Percentiles rank a stretch among this genome's conserved stretches.
phyloP scores from a whole-genome alignment of 2,113 vertebrate genomes.

The Ceratotherium simum region DNA sequence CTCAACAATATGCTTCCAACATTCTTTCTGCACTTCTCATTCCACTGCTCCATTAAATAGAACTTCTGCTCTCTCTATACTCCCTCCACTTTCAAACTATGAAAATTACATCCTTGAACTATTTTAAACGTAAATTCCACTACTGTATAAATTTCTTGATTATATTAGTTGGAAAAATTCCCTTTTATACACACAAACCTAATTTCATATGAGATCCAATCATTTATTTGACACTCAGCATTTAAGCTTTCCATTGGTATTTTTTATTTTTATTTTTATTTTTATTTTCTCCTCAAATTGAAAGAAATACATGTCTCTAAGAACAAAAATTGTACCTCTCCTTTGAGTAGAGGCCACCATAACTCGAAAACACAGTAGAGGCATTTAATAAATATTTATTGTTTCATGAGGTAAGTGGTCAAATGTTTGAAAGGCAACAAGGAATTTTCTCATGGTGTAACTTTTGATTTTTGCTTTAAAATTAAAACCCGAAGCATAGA shows the following conservation, averaged over 20 bases:
- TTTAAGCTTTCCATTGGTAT: not conserved
- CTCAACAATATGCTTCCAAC: not conserved
- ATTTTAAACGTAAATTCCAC: not conserved
- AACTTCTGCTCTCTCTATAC: not conserved
- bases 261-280: not conserved
- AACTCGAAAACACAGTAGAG: not conserved
- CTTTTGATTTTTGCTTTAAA: constrained; percentile 37
- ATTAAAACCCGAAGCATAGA: constrained; percentile 32
- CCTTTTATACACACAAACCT: not conserved
- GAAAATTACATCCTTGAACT: constrained; percentile 3
- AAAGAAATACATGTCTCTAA: not conserved
- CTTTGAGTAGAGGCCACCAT: not conserved
- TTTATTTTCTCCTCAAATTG: not conserved
- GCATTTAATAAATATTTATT: not conserved
- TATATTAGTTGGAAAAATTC: not conserved
- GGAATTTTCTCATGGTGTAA: not conserved
- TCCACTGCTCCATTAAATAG: not conserved
- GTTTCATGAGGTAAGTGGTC: not conserved
- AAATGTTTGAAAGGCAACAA: not conserved
- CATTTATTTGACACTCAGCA: not conserved
- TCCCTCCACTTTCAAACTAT: not conserved
- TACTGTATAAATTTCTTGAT: not conserved
- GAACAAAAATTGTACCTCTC: not conserved
- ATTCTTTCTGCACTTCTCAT: not conserved
- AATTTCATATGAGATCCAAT: not conserved